A percentile compares a stretch with the other conserved stretches of the same genome.
Conservation (phyloP, 1,140 invertebrate species). For the Dinoponera quadriceps region DNA sequence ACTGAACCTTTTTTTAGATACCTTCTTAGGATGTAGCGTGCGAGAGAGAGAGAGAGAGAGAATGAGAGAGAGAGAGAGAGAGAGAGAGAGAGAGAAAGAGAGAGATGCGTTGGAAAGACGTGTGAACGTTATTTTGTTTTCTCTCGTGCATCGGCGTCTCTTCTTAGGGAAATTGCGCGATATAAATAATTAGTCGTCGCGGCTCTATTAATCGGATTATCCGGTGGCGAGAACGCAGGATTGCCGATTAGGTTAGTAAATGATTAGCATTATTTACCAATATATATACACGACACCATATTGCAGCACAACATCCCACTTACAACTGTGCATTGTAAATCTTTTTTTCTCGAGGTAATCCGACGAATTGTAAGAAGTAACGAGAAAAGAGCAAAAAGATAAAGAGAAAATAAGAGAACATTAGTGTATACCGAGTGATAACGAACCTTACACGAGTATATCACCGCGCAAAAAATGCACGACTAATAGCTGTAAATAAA, state of each 20-base stretch:
- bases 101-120: constrained; percentile 81
- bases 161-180: constrained; percentile 40
- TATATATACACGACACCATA: constrained; percentile 45
- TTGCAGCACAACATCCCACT: constrained; percentile 66
- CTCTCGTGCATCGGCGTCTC: constrained; percentile 59
- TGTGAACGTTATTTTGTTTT: constrained; percentile 75
- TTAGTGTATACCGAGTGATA: constrained; percentile 29
- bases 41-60: constrained; percentile 22
- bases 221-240: constrained; percentile 59
- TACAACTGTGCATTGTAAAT: constrained; percentile 51
- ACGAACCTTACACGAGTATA: constrained; percentile 47
- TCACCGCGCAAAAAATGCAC: neutral
- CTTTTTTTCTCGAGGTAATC: constrained; percentile 22
- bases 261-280: constrained; percentile 46
- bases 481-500: neutral
- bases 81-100: constrained; percentile 4
- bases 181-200: constrained; percentile 29
- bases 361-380: neutral
- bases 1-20: constrained; percentile 24
- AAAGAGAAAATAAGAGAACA: neutral
- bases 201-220: constrained; percentile 61
- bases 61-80: constrained; percentile 3
- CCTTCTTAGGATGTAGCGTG: constrained; percentile 36
- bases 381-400: too few relatives aligned
- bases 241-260: constrained; percentile 75